These are phyloP conservation scores for Ptilonorhynchus violaceus DNA, from an alignment of 2,113 vertebrate genomes.

Conservation along the genomic window DNA sequence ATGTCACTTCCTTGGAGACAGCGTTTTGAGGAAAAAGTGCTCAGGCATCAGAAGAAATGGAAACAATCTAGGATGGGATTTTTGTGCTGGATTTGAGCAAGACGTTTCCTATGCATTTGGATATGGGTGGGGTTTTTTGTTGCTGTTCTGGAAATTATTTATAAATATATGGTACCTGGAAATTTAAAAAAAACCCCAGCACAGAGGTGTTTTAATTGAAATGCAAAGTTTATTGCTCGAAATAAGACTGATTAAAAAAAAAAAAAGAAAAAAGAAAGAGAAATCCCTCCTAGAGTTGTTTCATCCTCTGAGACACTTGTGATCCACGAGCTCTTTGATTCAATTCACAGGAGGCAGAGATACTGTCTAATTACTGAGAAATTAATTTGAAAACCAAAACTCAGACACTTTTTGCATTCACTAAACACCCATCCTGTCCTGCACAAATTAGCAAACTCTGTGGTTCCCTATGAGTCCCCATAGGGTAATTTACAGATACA, in stretches of 20 bases:
- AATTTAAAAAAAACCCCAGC: not conserved
- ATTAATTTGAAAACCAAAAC: not conserved
- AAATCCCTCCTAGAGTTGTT: not conserved
- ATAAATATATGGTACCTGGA: not conserved
- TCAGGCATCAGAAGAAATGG: not conserved
- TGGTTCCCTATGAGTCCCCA: not conserved
- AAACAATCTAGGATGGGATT: not conserved
- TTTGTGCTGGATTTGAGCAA: not conserved
- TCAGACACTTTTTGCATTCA: not conserved
- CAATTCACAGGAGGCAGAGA: not conserved
- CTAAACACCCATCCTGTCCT: not conserved
- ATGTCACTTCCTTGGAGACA: not conserved
- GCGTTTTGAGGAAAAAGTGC: not conserved
- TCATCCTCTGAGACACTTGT: not conserved
- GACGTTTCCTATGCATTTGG: too few species aligned
- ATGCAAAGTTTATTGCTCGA: not conserved
- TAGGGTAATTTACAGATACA: not conserved
- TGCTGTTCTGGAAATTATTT: not conserved
- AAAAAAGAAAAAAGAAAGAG: not conserved
- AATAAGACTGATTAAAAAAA: not conserved
- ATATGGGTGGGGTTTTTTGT: not conserved
- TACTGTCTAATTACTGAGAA: slow-evolving; percentile 8
- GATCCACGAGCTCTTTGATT: slow-evolving; percentile 30
- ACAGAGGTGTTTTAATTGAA: not conserved
- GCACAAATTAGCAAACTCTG: not conserved